phyloP scores from a whole-genome alignment of 2,113 vertebrate species.

The Piprites chloris region DNA sequence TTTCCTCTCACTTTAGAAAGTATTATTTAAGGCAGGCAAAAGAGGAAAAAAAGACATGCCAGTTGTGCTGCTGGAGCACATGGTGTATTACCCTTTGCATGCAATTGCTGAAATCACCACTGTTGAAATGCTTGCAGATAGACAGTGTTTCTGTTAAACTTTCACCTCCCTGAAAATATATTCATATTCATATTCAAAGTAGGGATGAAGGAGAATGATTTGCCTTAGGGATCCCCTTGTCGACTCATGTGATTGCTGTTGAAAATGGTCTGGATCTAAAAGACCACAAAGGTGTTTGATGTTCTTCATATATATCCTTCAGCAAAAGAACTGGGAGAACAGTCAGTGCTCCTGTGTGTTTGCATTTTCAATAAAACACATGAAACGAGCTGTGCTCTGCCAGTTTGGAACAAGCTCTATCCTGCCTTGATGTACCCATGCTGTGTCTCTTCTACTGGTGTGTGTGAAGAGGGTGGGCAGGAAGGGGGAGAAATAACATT shows the following conservation, averaged over 20 bases:
- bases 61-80: neutral
- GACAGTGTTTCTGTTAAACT: constrained; percentile 23
- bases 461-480: neutral
- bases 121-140: neutral
- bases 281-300: constrained; percentile 58
- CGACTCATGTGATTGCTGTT: constrained; percentile 41
- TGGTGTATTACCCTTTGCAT: neutral
- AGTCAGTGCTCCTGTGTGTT: constrained; percentile 16
- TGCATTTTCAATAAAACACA: constrained; percentile 57
- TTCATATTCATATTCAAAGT: neutral
- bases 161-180: constrained; percentile 42
- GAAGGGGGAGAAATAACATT: neutral
- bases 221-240: constrained; percentile 43
- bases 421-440: constrained; percentile 33
- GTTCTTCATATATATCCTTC: constrained; percentile 51
- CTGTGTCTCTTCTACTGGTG: neutral
- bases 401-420: constrained; percentile 43
- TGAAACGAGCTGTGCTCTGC: constrained; percentile 47
- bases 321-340: constrained; percentile 57
- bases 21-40: neutral
- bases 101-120: neutral
- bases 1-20: neutral
- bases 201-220: constrained; percentile 38
- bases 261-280: constrained; percentile 59
- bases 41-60: neutral